Evolutionary conservation across 2,888 invertebrate genomes (phyloP).

Genomic region (Nemotelus pantherinus): DNA sequence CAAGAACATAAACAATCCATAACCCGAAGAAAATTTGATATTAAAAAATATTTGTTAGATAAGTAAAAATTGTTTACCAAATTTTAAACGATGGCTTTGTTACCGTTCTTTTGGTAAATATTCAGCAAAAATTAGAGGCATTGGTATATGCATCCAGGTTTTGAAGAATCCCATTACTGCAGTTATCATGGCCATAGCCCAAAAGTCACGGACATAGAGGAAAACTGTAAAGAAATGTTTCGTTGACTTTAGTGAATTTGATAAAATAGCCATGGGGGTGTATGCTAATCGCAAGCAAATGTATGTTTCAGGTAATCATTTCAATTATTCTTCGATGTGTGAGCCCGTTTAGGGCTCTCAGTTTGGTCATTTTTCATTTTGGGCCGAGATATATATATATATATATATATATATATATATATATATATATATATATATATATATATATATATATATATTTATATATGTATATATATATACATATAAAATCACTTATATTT

Average conservation of each 20-base stretch:
- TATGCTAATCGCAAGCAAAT: no score
- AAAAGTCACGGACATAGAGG: slow-evolving; percentile 65
- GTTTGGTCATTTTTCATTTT: no score
- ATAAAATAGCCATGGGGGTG: no score
- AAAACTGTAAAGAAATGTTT: slow-evolving; percentile 63
- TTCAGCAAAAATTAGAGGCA: slow-evolving; percentile 77
- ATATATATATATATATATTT: no score
- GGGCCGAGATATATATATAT: no score
- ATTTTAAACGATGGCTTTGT: not conserved
- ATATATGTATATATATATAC: no score
- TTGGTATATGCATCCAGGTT: slow-evolving; percentile 75
- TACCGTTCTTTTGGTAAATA: slow-evolving; percentile 71
- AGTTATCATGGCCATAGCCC: slow-evolving; percentile 70
- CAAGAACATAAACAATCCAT: slow-evolving; percentile 77
- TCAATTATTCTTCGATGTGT: no score
- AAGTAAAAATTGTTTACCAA: not conserved
- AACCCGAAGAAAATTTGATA: slow-evolving; percentile 73
- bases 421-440: no score
- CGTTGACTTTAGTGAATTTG: not conserved
- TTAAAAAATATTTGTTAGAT: not conserved
- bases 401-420: no score
- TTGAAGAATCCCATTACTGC: slow-evolving; percentile 74
- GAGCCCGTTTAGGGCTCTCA: no score
- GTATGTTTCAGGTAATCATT: no score
- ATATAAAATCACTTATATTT: no score